Percentiles rank a stretch among this genome's conserved stretches.
phyloP scores from a whole-genome alignment of 2,888 invertebrate species.

The Charanyca ferruginea region DNA sequence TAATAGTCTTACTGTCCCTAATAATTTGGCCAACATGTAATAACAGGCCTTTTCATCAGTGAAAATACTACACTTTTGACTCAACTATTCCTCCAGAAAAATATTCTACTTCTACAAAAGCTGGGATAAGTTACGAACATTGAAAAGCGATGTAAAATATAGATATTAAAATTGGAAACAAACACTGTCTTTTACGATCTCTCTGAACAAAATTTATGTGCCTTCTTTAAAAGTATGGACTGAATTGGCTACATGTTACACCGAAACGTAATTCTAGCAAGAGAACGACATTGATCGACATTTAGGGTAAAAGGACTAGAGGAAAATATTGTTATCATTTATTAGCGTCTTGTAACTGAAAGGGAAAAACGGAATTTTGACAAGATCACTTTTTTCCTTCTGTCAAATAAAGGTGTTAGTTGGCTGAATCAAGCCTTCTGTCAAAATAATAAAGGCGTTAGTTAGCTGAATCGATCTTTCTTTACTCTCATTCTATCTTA shows the following conservation, averaged over 20 bases:
- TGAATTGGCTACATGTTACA: constrained; percentile 40
- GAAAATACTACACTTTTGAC: neutral
- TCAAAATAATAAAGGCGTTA: too few species aligned
- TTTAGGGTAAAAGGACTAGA: too few species aligned
- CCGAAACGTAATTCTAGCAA: constrained; percentile 37
- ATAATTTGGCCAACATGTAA: neutral
- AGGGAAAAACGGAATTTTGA: too few species aligned
- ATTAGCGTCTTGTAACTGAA: too few species aligned
- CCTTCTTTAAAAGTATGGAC: constrained; percentile 62
- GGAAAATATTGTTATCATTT: too few species aligned
- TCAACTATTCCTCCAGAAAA: neutral
- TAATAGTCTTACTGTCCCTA: too few species aligned
- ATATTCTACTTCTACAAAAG: neutral
- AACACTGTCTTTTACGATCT: constrained; percentile 44
- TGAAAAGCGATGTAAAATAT: constrained; percentile 41
- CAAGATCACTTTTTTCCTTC: too few species aligned
- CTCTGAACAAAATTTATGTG: constrained; percentile 65
- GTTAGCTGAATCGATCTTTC: too few species aligned
- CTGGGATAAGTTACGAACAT: constrained; percentile 3
- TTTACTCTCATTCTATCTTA: too few species aligned
- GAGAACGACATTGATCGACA: too few species aligned
- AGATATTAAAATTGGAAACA: constrained; percentile 56
- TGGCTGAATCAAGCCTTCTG: too few species aligned
- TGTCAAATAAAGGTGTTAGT: too few species aligned
- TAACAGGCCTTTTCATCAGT: neutral